A percentile compares a stretch with the other conserved stretches of the same genome.
These are phyloP conservation scores for Scomber japonicus DNA, from an alignment of 2,113 vertebrate species.

Conservation along the genomic window DNA sequence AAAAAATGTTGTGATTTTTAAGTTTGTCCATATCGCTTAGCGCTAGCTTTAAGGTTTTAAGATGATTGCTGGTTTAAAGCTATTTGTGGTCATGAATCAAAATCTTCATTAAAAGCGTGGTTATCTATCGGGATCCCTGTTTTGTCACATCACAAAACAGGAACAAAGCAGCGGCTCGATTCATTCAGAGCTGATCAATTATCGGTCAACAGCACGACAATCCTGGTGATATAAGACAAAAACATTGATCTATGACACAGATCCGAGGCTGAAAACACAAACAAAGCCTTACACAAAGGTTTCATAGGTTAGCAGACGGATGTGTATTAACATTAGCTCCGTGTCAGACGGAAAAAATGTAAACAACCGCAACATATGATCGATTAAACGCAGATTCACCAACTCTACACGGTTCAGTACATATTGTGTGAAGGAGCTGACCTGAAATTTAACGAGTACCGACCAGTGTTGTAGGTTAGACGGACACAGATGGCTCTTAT, in stretches of 20 bases:
- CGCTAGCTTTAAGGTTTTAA: too few relatives aligned
- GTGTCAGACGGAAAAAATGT: conserved; percentile 48
- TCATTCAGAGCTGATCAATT: neutral
- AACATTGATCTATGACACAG: neutral
- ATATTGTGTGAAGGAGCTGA: neutral
- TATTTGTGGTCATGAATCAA: neutral
- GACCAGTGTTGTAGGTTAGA: neutral
- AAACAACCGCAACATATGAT: conserved; percentile 33
- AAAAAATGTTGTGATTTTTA: too few relatives aligned
- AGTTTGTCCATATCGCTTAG: too few relatives aligned
- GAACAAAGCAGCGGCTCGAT: conserved; percentile 28
- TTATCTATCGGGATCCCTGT: neutral
- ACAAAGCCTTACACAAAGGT: conserved; percentile 1
- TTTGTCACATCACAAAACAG: neutral
- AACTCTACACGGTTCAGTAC: accelerated
- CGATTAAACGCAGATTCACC: neutral
- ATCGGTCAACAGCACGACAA: neutral
- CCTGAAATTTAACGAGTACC: neutral
- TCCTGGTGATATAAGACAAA: neutral
- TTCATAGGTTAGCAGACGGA: conserved; percentile 40
- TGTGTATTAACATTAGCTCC: conserved; percentile 55
- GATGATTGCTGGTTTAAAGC: too few relatives aligned
- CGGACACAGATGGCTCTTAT: conserved; percentile 2
- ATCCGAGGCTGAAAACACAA: neutral
- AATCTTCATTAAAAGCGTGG: neutral